Base-by-base conservation (phyloP, 1,140 invertebrate genomes). In the Aphidius ervi region DNA sequence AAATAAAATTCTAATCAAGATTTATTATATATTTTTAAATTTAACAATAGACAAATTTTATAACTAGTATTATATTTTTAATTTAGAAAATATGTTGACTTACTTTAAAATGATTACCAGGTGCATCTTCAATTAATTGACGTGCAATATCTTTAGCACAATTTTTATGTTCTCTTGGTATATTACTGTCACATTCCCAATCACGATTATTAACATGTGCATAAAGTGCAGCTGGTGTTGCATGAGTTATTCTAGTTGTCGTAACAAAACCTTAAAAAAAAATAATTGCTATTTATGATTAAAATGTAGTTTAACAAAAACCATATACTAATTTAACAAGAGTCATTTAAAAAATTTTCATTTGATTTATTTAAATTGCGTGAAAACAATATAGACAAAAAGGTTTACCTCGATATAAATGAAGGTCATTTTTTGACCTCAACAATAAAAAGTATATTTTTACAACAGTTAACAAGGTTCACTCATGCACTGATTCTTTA, bases 171-270 rank as follows among this genome's bases (percentile, higher is more conserved):
- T 72, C 64, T 2, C 47, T 39, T 0, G 82, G 83, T 61, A 84
- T 77, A 54, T 76, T 64, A 2, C 73, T 74, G 62, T 88, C 86
- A 63, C 83, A 86, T 67, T 91, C 88, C 87, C 88, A 90, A 56
- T 88, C 82, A 6, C 89, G 74, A 68, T 86, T 73, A 50, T 87
- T 81, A 9, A 82, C 75, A 58, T 87, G 83, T n/a, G 91, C 88
- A 66, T 90, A 93, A 2, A 86, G 77, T 6, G 86, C 85, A 0
- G 87, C 88, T 0, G 91, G 91, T 2, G 91, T 92, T 3, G 91
- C 91, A 70, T 93, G 89, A 0, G 90, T 92, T 2, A 93, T 82
- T 46, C 87, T 79, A 1, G 90, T 86, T 0, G 88, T 94, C 3
- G 89, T 92, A 5, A 91, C 87, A 50, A 91, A 79, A 50, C 79